A percentile compares a stretch with the other conserved stretches of the same genome.
Evolutionary conservation across 2,797 vertebrate species (phyloP).

Genomic region (Halcyon badia): DNA sequence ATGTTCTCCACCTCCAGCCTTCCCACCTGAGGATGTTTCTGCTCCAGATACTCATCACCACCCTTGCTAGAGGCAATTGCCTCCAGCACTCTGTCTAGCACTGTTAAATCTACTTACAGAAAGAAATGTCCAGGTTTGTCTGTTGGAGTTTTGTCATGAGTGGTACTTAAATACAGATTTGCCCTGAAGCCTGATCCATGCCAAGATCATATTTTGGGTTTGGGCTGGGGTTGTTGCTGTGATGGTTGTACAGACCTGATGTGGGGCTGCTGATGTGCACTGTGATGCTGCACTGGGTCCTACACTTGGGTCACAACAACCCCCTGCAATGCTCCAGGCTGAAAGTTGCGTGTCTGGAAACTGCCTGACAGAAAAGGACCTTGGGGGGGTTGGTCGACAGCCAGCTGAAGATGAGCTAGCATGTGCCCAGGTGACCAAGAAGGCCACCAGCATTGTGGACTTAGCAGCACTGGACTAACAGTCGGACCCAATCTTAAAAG

Average conservation of each 20-base stretch:
- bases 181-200: background rate
- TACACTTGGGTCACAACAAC: too few species aligned
- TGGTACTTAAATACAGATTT: background rate
- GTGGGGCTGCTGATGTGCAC: background rate
- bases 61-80: background rate
- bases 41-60: background rate
- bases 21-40: background rate
- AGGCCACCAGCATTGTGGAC: background rate
- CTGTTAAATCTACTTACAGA: background rate
- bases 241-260: background rate
- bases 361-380: too few species aligned
- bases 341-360: too few species aligned
- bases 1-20: background rate
- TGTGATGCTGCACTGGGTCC: background rate
- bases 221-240: background rate
- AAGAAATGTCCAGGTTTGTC: background rate
- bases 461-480: background rate
- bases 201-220: background rate
- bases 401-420: background rate
- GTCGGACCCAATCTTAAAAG: background rate
- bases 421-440: background rate
- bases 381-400: too few species aligned
- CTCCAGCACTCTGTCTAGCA: background rate
- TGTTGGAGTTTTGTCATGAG: background rate
- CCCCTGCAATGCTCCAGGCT: too few species aligned